Evolutionary conservation across 2,888 invertebrate species (phyloP).

Genomic region (Drosophila lutescens): DNA sequence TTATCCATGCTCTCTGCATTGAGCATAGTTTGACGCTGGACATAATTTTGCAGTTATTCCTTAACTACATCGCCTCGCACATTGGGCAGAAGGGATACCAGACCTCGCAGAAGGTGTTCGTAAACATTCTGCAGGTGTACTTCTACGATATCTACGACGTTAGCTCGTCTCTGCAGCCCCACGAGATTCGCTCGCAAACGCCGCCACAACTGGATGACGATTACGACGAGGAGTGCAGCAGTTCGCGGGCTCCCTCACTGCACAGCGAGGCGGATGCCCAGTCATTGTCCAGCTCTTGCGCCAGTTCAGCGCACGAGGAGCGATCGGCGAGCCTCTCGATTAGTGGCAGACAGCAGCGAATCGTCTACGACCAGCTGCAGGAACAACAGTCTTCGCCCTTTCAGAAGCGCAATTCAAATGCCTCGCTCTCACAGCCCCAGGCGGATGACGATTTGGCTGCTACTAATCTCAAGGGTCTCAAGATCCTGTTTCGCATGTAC

Average conservation of each 20-base stretch:
- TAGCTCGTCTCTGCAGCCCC: constrained; percentile 68
- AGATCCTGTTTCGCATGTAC: constrained; percentile 87
- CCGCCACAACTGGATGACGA: constrained; percentile 76
- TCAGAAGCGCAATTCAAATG: constrained; percentile 76
- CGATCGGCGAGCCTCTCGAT: constrained; percentile 57
- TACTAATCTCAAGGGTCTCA: constrained; percentile 85
- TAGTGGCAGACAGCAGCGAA: constrained; percentile 69
- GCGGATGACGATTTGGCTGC: constrained; percentile 67
- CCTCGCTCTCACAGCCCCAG: constrained; percentile 65
- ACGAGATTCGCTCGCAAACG: constrained; percentile 75
- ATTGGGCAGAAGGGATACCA: constrained; percentile 86
- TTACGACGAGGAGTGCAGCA: constrained; percentile 72
- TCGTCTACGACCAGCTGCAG: constrained; percentile 79
- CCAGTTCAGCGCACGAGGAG: constrained; percentile 76
- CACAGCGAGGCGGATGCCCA: constrained; percentile 80
- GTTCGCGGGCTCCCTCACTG: constrained; percentile 74
- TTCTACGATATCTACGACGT: constrained; percentile 84
- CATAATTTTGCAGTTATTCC: constrained; percentile 85
- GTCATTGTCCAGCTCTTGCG: constrained; percentile 77
- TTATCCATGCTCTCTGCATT: constrained; percentile 82
- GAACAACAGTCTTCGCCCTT: constrained; percentile 71
- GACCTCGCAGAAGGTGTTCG: constrained; percentile 85
- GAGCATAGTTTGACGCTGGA: constrained; percentile 82
- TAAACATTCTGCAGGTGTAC: constrained; percentile 85
- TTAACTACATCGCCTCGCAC: constrained; percentile 88